Conservation (phyloP, 37 sponge, comb jelly and placozoan species). For the Mnemiopsis leidyi region DNA sequence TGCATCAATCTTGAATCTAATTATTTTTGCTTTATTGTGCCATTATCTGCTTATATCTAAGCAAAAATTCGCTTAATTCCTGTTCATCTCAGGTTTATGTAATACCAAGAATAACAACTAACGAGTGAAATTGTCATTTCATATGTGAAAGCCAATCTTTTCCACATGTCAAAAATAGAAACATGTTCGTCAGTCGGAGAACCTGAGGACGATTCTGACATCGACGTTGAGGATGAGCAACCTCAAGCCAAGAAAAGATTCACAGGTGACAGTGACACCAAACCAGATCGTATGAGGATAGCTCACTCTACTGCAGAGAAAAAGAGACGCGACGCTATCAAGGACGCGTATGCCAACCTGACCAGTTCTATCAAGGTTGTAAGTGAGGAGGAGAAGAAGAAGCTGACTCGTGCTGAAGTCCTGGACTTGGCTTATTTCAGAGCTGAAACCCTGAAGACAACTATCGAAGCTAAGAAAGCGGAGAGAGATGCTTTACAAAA, state of each 20-base stretch:
- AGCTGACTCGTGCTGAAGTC: neutral
- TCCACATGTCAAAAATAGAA: too few relatives aligned
- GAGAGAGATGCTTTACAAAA: slow-evolving; percentile 18
- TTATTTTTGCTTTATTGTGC: too few relatives aligned
- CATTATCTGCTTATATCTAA: too few relatives aligned
- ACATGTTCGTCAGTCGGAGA: neutral
- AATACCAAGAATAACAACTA: too few relatives aligned
- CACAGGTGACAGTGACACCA: neutral
- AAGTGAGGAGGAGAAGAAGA: slow-evolving; percentile 22
- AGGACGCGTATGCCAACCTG: neutral
- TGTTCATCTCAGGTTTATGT: too few relatives aligned
- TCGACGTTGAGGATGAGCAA: neutral
- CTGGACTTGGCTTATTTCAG: neutral
- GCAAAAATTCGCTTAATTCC: too few relatives aligned
- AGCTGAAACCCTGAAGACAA: neutral
- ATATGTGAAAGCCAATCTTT: too few relatives aligned
- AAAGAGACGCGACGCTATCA: slow-evolving; percentile 4
- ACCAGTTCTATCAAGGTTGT: neutral
- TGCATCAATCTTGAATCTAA: too few relatives aligned
- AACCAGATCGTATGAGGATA: neutral
- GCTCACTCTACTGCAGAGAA: slow-evolving; percentile 22
- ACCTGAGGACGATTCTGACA: neutral
- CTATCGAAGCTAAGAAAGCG: slow-evolving; percentile 5
- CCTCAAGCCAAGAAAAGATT: neutral
- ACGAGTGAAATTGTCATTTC: too few relatives aligned